Percentiles rank a stretch among this genome's conserved stretches.
Conservation (phyloP, 2,797 vertebrate genomes). For the Sebastes diploproa region DNA sequence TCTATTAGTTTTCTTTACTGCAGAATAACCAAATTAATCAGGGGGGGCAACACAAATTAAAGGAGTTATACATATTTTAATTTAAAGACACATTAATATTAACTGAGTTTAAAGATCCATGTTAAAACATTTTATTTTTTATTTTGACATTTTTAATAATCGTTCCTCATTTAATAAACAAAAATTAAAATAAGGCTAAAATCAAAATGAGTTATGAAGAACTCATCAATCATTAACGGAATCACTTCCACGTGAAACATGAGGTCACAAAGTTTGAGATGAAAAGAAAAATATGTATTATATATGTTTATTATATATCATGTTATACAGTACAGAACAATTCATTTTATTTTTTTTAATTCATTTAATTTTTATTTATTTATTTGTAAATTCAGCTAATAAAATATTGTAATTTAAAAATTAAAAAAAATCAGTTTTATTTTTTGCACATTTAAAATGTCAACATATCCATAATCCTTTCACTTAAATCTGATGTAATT, state of each 20-base stretch:
- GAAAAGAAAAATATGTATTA: background rate
- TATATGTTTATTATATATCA: no score
- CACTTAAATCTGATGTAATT: background rate
- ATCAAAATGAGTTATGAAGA: background rate
- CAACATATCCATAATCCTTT: background rate
- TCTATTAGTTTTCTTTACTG: background rate
- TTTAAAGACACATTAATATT: no score
- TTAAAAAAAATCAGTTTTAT: no score
- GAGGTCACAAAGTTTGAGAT: background rate
- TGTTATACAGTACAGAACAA: background rate
- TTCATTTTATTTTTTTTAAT: background rate
- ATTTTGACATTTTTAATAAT: background rate
- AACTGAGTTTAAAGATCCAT: no score
- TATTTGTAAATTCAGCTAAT: background rate
- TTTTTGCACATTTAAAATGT: background rate
- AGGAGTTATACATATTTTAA: background rate
- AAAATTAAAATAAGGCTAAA: background rate
- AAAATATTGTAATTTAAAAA: background rate
- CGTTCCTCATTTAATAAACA: background rate
- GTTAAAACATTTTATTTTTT: background rate
- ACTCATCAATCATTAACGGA: background rate
- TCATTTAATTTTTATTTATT: background rate
- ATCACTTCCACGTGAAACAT: background rate
- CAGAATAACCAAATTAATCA: background rate
- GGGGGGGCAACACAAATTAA: background rate